These are phyloP conservation scores for Solea solea DNA, from an alignment of 2,113 vertebrate species.

Conservation along the genomic window DNA sequence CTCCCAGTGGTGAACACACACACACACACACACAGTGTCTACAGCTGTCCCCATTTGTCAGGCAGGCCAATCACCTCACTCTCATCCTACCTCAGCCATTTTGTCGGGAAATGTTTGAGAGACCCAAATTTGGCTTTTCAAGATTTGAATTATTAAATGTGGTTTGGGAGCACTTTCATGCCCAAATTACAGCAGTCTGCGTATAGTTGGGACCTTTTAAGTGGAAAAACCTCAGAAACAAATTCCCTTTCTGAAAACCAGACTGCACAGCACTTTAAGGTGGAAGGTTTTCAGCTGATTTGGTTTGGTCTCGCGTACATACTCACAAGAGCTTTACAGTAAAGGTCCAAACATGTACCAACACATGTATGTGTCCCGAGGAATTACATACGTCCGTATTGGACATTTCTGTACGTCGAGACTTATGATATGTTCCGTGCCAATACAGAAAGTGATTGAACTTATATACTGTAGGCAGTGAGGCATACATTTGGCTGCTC, in stretches of 20 bases:
- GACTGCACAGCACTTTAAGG: slow-evolving; percentile 22
- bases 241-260: slow-evolving; percentile 10
- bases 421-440: not conserved
- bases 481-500: too few relatives aligned
- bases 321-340: too few relatives aligned
- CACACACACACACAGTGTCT: slow-evolving; percentile 17
- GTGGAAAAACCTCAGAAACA: slow-evolving; percentile 34
- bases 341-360: too few relatives aligned
- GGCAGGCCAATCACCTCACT: slow-evolving; percentile 38
- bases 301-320: slow-evolving; percentile 1
- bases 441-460: not conserved
- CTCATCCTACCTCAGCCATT: slow-evolving; percentile 50
- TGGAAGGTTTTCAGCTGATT: slow-evolving; percentile 15
- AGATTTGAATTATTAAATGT: slow-evolving; percentile 60
- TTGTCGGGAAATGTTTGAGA: slow-evolving; percentile 62
- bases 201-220: slow-evolving; percentile 16
- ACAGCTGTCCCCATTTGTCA: slow-evolving; percentile 19
- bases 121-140: slow-evolving; percentile 62
- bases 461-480: too few relatives aligned
- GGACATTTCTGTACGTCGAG: not conserved
- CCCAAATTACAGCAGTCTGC: slow-evolving; percentile 6
- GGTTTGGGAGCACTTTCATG: slow-evolving; percentile 7
- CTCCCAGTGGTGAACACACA: slow-evolving; percentile 15
- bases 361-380: too few relatives aligned
- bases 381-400: not conserved